Percentiles rank a stretch among this genome's conserved stretches.
Conservation (phyloP, 2,113 vertebrate species). For the Sialia sialis region DNA sequence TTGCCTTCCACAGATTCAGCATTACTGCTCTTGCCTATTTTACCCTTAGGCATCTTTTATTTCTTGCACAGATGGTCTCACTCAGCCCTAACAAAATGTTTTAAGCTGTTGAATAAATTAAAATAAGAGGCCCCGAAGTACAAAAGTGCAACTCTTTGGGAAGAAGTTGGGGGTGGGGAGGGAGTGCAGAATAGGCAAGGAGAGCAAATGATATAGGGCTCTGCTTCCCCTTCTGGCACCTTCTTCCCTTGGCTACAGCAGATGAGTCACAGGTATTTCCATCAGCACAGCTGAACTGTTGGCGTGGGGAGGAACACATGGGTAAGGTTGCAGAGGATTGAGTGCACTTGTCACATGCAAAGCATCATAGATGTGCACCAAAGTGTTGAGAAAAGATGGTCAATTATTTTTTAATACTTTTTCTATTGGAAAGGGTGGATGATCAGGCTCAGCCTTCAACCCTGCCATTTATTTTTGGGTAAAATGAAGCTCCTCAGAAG, state of each 20-base stretch:
- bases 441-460: not conserved
- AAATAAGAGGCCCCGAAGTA: constrained; percentile 71
- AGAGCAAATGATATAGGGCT: not conserved
- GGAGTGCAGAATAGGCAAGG: not conserved
- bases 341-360: not conserved
- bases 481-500: not conserved
- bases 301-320: not conserved
- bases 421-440: not conserved
- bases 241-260: not conserved
- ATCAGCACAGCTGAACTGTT: not conserved
- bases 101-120: constrained; percentile 80
- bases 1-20: constrained; percentile 67
- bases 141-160: constrained; percentile 61
- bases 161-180: not conserved
- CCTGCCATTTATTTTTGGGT: not conserved
- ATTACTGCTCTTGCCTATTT: constrained; percentile 71
- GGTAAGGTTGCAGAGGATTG: not conserved
- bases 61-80: constrained; percentile 80
- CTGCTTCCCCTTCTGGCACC: not conserved
- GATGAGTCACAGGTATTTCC: not conserved
- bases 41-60: constrained; percentile 77
- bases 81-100: constrained; percentile 80
- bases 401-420: not conserved
- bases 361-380: not conserved
- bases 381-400: not conserved